Conservation (phyloP, 2,797 vertebrate species). For the Pachyuromys duprasi region DNA sequence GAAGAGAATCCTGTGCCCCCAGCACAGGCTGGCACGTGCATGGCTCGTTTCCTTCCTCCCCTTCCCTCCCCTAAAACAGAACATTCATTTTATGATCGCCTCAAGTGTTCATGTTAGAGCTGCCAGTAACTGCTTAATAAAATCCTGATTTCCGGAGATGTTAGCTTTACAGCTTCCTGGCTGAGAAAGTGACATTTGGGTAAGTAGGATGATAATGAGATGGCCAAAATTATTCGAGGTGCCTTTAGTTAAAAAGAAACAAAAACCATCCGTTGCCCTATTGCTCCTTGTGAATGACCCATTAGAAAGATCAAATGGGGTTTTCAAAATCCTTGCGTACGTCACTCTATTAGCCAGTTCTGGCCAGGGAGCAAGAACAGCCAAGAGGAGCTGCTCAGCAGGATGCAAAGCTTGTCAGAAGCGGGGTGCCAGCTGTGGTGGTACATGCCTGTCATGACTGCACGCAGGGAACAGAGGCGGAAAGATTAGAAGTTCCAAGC, state of each 20-base stretch:
- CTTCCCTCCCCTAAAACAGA: slow-evolving; percentile 21
- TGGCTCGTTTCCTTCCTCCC: slow-evolving; percentile 35
- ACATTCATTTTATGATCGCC: slow-evolving; percentile 44
- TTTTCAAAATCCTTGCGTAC: slow-evolving; percentile 22
- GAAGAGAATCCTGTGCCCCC: not conserved
- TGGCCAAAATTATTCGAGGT: not conserved
- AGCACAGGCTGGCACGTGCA: slow-evolving; percentile 11
- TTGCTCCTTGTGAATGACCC: slow-evolving; percentile 13
- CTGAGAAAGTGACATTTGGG: slow-evolving; percentile 25
- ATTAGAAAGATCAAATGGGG: slow-evolving; percentile 20
- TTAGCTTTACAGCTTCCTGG: slow-evolving; percentile 60
- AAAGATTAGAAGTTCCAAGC: not conserved
- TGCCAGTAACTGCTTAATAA: slow-evolving; percentile 75
- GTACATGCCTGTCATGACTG: too few relatives aligned
- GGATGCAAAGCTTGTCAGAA: not conserved
- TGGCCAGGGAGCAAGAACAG: not conserved
- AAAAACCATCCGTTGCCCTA: not conserved
- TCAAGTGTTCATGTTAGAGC: slow-evolving; percentile 58
- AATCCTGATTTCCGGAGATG: slow-evolving; percentile 50
- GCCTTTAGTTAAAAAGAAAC: slow-evolving; percentile 19
- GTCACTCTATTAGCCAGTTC: not conserved
- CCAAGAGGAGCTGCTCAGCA: not conserved
- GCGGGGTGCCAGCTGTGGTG: not conserved
- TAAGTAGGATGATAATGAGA: slow-evolving; percentile 9
- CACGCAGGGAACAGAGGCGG: not conserved